Conservation (phyloP, 1,140 invertebrate genomes). For the Elysia chlorotica region DNA sequence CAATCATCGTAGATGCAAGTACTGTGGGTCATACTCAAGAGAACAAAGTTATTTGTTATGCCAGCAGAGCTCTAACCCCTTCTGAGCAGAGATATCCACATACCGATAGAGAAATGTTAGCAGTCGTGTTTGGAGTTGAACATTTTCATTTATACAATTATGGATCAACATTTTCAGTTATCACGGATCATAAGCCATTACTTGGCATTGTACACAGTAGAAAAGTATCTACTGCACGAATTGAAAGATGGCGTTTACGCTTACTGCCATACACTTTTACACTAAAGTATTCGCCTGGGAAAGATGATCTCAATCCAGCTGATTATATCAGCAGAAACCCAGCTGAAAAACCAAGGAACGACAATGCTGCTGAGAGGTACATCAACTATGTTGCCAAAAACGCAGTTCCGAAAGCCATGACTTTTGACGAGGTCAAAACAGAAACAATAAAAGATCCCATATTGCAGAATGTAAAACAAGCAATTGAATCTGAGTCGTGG, state of each 20-base stretch:
- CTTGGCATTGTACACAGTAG: constrained; percentile 25
- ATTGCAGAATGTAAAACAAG: constrained; percentile 22
- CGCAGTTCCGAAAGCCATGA: constrained; percentile 22
- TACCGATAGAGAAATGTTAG: constrained; percentile 61
- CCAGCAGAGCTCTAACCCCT: neutral
- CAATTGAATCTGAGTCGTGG: constrained; percentile 17
- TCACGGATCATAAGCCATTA: constrained; percentile 58
- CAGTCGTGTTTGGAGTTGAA: constrained; percentile 58
- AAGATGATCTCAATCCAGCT: constrained; percentile 29
- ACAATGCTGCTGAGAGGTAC: constrained; percentile 29
- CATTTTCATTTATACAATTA: constrained; percentile 61
- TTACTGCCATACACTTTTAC: constrained; percentile 29
- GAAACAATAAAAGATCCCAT: constrained; percentile 9
- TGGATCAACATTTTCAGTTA: constrained; percentile 54
- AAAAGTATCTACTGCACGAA: constrained; percentile 32
- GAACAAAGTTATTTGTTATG: constrained; percentile 27
- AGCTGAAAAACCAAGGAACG: constrained; percentile 1
- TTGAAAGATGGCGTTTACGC: constrained; percentile 37
- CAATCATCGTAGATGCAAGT: too few species aligned
- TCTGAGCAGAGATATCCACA: constrained; percentile 51
- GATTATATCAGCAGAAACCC: constrained; percentile 34
- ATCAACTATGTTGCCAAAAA: constrained; percentile 20
- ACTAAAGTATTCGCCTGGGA: constrained; percentile 27
- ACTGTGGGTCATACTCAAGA: too few species aligned
- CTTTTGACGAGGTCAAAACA: constrained; percentile 20